Percentiles rank a stretch among this genome's conserved stretches.
phyloP scores from a whole-genome alignment of 2,888 invertebrate genomes.

The Bellardia pandia region DNA sequence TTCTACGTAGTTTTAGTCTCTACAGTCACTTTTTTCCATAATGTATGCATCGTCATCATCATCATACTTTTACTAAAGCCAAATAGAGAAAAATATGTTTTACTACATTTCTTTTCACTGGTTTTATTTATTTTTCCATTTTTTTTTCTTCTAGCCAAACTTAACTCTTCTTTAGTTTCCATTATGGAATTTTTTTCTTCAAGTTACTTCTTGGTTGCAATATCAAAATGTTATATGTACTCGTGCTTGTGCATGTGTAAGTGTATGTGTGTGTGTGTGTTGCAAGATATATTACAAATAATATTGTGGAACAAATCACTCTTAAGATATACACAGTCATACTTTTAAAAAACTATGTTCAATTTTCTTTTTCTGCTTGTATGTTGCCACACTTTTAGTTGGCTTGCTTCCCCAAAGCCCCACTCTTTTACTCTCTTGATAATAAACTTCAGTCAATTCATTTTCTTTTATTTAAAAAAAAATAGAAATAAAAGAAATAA shows the following conservation, averaged over 20 bases:
- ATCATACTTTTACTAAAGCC: constrained; percentile 46
- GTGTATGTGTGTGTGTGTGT: not conserved
- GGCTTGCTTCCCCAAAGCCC: constrained; percentile 8
- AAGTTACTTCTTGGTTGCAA: constrained; percentile 31
- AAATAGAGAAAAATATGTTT: constrained; percentile 64
- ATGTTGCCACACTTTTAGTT: constrained; percentile 21
- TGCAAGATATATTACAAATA: constrained; percentile 55
- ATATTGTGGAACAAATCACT: constrained; percentile 69
- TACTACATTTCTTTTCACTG: constrained; percentile 22
- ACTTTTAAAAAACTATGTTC: constrained; percentile 18
- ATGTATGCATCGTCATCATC: constrained; percentile 46
- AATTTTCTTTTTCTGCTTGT: constrained; percentile 19
- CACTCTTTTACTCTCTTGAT: constrained; percentile 9
- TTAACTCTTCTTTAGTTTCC: constrained; percentile 39
- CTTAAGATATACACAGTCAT: constrained; percentile 35
- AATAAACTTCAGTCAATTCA: constrained; percentile 65
- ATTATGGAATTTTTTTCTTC: constrained; percentile 15
- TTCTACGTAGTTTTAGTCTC: constrained; percentile 40
- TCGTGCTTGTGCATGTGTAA: not conserved
- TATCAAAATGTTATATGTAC: not conserved
- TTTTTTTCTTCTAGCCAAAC: constrained; percentile 29
- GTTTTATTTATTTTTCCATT: constrained; percentile 29
- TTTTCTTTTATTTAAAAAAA: constrained; percentile 38
- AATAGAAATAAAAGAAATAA: not conserved
- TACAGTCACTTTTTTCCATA: constrained; percentile 39